Conservation (phyloP, 2,797 vertebrate genomes). For the Mormyrus proboscirostris region DNA sequence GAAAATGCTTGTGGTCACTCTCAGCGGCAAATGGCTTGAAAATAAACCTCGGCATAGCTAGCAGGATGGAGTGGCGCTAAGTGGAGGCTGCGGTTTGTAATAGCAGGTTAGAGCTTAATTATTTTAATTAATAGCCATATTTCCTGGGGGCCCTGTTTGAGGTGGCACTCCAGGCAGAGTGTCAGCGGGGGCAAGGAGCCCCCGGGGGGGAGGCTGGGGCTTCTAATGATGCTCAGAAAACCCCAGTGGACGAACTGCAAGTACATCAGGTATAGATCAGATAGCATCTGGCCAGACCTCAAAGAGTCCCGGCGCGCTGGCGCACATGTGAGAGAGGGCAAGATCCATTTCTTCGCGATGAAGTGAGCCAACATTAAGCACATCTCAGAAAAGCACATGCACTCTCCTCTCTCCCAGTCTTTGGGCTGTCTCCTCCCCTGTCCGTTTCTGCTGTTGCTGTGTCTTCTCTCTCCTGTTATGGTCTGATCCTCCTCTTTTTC, state of each 20-base stretch:
- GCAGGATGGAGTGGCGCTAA: slow-evolving; percentile 59
- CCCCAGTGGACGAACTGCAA: slow-evolving; percentile 73
- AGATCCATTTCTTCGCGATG: slow-evolving; percentile 68
- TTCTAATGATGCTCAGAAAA: slow-evolving; percentile 61
- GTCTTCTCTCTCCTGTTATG: slow-evolving; percentile 53
- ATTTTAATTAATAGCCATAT: slow-evolving; percentile 90
- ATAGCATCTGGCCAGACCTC: slow-evolving; percentile 63
- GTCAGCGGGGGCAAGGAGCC: slow-evolving; percentile 58
- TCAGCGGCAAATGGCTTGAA: slow-evolving; percentile 77
- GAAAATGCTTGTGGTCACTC: slow-evolving; percentile 61
- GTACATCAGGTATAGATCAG: slow-evolving; percentile 73
- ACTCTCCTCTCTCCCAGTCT: slow-evolving; percentile 31
- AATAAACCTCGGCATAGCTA: slow-evolving; percentile 63
- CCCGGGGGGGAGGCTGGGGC: slow-evolving; percentile 59
- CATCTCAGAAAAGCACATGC: not conserved
- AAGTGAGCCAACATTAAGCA: slow-evolving; percentile 48
- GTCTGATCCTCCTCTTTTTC: not conserved
- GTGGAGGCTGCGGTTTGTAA: slow-evolving; percentile 87
- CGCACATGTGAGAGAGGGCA: slow-evolving; percentile 45
- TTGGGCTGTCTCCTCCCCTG: slow-evolving; percentile 47
- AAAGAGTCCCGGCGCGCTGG: not conserved
- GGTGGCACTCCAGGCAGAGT: slow-evolving; percentile 45
- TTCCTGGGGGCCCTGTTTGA: slow-evolving; percentile 56
- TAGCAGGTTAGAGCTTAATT: slow-evolving; percentile 85
- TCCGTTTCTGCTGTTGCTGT: slow-evolving; percentile 11